Conservation (phyloP, 2,888 invertebrate genomes). For the Onthophagus sagittarius region DNA sequence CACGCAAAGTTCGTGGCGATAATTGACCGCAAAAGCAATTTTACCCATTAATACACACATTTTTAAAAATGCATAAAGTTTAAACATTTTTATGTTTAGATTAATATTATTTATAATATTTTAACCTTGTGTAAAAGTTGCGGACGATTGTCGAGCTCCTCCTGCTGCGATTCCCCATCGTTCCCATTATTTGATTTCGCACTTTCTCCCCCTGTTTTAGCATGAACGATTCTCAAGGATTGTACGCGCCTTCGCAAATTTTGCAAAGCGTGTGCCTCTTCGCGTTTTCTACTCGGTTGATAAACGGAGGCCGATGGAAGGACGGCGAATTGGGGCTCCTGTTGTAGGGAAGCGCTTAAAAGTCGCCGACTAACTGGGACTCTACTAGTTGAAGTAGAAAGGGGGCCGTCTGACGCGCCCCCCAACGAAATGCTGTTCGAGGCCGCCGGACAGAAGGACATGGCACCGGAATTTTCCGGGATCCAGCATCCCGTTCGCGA, state of each 20-base stretch:
- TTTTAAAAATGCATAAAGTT: neutral
- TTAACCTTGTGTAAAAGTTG: slow-evolving; percentile 57
- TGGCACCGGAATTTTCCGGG: slow-evolving; percentile 36
- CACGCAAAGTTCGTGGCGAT: neutral
- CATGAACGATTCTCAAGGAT: slow-evolving; percentile 54
- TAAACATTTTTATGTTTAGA: too few species aligned
- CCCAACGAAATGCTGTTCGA: slow-evolving; percentile 43
- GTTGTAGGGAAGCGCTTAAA: slow-evolving; percentile 34
- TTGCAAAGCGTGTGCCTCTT: slow-evolving; percentile 66
- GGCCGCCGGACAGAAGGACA: slow-evolving; percentile 33
- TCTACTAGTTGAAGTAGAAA: slow-evolving; percentile 35
- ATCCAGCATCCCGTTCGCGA: slow-evolving; percentile 38
- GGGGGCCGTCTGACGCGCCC: slow-evolving; percentile 30
- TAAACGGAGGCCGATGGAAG: slow-evolving; percentile 49
- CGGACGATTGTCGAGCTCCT: slow-evolving; percentile 61
- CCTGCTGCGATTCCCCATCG: slow-evolving; percentile 43
- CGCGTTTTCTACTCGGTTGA: slow-evolving; percentile 62
- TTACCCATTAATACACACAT: neutral
- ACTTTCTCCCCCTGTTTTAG: slow-evolving; percentile 47
- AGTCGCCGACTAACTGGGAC: slow-evolving; percentile 40
- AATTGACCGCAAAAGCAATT: neutral
- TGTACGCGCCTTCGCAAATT: slow-evolving; percentile 66
- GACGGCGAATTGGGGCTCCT: slow-evolving; percentile 45
- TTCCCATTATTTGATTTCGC: slow-evolving; percentile 31
- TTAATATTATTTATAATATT: too few species aligned